These are phyloP conservation scores for Heliconius erato DNA, from an alignment of 2,888 invertebrate genomes.

Conservation along the genomic window DNA sequence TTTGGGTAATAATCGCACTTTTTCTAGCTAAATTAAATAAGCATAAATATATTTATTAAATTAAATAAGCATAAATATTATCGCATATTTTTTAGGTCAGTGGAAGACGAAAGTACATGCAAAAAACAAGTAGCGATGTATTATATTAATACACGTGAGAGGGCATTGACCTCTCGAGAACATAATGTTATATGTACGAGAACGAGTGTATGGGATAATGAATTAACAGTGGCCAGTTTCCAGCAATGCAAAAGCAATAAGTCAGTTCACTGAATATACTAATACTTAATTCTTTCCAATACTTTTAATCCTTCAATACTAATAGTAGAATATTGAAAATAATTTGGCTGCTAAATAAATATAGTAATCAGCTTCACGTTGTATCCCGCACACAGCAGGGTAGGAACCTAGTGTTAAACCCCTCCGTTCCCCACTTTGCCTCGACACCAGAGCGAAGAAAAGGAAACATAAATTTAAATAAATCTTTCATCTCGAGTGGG, in stretches of 20 bases:
- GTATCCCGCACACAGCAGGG: too few species aligned
- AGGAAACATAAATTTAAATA: too few species aligned
- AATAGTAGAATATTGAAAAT: not conserved
- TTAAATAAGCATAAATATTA: not conserved
- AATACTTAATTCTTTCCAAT: not conserved
- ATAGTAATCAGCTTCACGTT: not conserved
- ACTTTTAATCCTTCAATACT: too few species aligned
- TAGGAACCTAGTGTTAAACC: too few species aligned
- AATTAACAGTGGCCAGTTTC: slow-evolving; percentile 8
- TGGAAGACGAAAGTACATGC: slow-evolving; percentile 35
- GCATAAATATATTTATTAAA: too few species aligned
- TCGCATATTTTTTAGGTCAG: slow-evolving; percentile 34
- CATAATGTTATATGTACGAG: not conserved
- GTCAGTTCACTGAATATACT: not conserved
- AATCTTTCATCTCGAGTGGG: too few species aligned
- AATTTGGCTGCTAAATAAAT: not conserved
- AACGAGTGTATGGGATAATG: not conserved
- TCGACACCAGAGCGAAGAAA: too few species aligned
- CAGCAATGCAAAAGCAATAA: not conserved
- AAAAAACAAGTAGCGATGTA: slow-evolving; percentile 39
- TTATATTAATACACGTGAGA: slow-evolving; percentile 28
- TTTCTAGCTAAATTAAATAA: not conserved
- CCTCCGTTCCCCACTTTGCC: too few species aligned
- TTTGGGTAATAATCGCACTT: not conserved
- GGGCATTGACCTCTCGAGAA: slow-evolving; percentile 34